Evolutionary conservation across 2,888 invertebrate genomes (phyloP).

Genomic region (Agriopis leucophaearia): DNA sequence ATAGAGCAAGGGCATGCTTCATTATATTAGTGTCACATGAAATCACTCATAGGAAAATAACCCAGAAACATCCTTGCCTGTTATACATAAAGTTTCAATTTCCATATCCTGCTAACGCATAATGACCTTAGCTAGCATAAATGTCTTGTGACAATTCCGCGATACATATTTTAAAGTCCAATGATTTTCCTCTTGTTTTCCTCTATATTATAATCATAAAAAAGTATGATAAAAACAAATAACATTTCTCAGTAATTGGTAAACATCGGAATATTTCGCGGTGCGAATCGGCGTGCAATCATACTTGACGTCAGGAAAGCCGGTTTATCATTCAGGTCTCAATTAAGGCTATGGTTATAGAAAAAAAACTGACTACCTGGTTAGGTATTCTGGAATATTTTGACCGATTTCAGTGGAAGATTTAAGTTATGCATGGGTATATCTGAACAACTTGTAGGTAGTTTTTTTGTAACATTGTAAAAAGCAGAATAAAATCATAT

Average conservation of each 20-base stretch:
- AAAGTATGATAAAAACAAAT: conserved; percentile 1
- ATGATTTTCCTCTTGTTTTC: conserved; percentile 21
- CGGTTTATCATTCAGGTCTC: neutral
- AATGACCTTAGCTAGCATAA: conserved; percentile 20
- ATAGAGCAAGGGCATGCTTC: conserved; percentile 35
- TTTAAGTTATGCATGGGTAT: too few species aligned
- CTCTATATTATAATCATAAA: neutral
- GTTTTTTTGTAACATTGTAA: too few species aligned
- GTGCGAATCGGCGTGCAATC: neutral
- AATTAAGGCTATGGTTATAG: neutral
- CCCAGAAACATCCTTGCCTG: neutral
- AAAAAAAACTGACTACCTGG: neutral
- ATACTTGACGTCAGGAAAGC: conserved; percentile 11
- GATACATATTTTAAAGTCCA: conserved; percentile 19
- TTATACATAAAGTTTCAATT: conserved; percentile 3
- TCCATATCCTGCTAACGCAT: neutral
- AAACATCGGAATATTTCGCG: conserved; percentile 15
- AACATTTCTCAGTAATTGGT: conserved; percentile 9
- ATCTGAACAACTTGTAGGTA: too few species aligned
- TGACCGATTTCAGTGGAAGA: too few species aligned
- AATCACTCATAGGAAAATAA: conserved; percentile 12
- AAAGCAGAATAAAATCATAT: too few species aligned
- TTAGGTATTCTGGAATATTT: conserved; percentile 1
- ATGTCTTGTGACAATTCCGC: conserved; percentile 22
- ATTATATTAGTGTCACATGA: conserved; percentile 36